These are phyloP conservation scores for Epinephelus lanceolatus DNA, from an alignment of 2,113 vertebrate species.

Conservation along the genomic window DNA sequence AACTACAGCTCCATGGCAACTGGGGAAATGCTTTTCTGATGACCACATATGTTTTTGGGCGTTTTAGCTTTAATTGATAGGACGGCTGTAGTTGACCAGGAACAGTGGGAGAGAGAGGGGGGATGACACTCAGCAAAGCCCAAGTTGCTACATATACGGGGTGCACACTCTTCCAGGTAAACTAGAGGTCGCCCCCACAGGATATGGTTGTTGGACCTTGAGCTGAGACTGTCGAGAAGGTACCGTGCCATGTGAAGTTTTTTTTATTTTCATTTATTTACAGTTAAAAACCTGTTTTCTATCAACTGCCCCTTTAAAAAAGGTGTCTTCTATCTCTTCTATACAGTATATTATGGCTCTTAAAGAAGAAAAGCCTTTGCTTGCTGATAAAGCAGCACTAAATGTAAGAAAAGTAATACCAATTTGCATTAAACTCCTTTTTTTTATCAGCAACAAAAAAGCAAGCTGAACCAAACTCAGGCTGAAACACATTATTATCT, in stretches of 20 bases:
- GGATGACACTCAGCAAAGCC: too few relatives aligned
- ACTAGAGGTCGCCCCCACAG: neutral
- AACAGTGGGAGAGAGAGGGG: too few relatives aligned
- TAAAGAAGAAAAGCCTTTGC: neutral
- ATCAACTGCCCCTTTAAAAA: neutral
- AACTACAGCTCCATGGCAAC: neutral
- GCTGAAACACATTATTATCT: neutral
- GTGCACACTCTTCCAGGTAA: too few relatives aligned
- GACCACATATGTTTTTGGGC: neutral
- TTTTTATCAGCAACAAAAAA: conserved; percentile 12
- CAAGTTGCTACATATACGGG: too few relatives aligned
- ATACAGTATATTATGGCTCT: neutral
- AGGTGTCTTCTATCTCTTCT: neutral
- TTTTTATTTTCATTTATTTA: neutral
- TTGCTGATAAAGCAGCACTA: conserved; percentile 9
- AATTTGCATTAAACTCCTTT: neutral
- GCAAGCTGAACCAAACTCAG: neutral
- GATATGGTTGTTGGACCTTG: neutral
- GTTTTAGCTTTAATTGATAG: too few relatives aligned
- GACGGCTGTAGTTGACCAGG: too few relatives aligned
- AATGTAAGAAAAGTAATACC: conserved; percentile 7
- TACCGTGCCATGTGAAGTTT: too few relatives aligned
- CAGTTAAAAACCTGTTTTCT: neutral
- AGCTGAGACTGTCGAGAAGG: neutral
- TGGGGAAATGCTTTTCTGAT: too few relatives aligned